Conservation (phyloP, 2,797 vertebrate species). For the Oceanodroma leucorhoa region DNA sequence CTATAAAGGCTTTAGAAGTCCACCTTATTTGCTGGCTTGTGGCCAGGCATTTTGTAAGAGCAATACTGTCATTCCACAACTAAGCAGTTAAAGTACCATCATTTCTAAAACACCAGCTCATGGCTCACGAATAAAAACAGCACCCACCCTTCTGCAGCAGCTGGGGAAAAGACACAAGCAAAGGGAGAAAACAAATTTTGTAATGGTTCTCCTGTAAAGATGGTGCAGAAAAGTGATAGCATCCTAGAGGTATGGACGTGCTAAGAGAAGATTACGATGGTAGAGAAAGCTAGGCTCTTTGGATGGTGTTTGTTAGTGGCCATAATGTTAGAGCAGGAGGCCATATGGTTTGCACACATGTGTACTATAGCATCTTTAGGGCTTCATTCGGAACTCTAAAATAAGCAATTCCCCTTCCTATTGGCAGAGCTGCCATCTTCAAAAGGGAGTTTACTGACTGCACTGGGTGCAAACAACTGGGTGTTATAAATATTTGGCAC, state of each 20-base stretch:
- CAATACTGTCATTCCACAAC: not conserved
- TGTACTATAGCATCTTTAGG: not conserved
- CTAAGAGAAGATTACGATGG: not conserved
- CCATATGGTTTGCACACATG: rapidly evolving
- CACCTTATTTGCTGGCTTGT: not conserved
- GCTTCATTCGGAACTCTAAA: not conserved
- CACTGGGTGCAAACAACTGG: not conserved
- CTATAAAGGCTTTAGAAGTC: not conserved
- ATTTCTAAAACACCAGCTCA: not conserved
- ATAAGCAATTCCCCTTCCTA: not conserved
- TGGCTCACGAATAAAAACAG: rapidly evolving
- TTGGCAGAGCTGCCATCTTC: not conserved
- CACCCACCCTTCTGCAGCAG: no score
- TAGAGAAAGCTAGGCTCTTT: not conserved
- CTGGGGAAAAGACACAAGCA: not conserved
- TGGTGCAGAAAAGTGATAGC: not conserved
- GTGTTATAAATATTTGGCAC: not conserved
- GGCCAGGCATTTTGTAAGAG: not conserved
- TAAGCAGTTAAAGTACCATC: not conserved
- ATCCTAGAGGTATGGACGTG: not conserved
- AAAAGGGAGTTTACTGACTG: not conserved
- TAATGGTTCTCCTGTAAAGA: not conserved
- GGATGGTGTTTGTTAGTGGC: not conserved
- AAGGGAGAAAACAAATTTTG: not conserved
- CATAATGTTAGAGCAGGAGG: not conserved